These are phyloP conservation scores for Drosophila ohnishii DNA, from an alignment of 1,140 invertebrate species.

Conservation along the genomic window DNA sequence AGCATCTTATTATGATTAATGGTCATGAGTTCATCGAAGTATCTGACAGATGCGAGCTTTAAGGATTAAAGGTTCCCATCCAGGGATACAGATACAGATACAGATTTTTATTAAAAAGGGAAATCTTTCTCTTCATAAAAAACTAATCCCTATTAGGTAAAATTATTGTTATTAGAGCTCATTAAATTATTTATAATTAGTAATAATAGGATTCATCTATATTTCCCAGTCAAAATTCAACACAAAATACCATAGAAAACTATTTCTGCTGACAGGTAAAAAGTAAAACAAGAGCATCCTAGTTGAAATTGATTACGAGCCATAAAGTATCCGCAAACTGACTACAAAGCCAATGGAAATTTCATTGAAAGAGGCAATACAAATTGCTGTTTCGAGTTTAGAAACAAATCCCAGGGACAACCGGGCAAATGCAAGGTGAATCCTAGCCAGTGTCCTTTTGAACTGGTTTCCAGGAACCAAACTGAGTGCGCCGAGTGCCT, in stretches of 20 bases:
- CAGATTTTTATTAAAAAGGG: not conserved
- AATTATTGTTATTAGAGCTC: not conserved
- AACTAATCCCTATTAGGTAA: not conserved
- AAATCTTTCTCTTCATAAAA: not conserved
- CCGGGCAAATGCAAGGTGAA: slow-evolving; percentile 3
- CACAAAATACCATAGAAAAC: not conserved
- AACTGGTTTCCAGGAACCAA: slow-evolving; percentile 27
- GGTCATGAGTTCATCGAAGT: slow-evolving; percentile 27
- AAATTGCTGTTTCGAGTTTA: slow-evolving; percentile 22
- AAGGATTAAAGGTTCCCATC: not conserved
- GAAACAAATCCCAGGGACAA: slow-evolving; percentile 16
- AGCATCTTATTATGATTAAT: slow-evolving; percentile 43
- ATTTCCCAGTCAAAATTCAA: not conserved
- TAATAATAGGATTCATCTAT: not conserved
- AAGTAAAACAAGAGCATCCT: not conserved
- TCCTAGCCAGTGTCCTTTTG: slow-evolving; percentile 10
- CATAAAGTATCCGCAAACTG: slow-evolving; percentile 19
- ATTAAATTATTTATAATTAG: not conserved
- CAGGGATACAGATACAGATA: too few relatives aligned
- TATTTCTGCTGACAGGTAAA: not conserved
- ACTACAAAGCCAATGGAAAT: slow-evolving; percentile 21
- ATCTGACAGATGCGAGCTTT: slow-evolving; percentile 12
- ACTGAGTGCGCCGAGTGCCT: not conserved
- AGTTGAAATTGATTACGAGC: slow-evolving; percentile 22
- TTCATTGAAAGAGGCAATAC: slow-evolving; percentile 28